Percentiles rank a stretch among this genome's conserved stretches.
Conservation (phyloP, 2,797 vertebrate genomes). For the Eulemur rubriventer region DNA sequence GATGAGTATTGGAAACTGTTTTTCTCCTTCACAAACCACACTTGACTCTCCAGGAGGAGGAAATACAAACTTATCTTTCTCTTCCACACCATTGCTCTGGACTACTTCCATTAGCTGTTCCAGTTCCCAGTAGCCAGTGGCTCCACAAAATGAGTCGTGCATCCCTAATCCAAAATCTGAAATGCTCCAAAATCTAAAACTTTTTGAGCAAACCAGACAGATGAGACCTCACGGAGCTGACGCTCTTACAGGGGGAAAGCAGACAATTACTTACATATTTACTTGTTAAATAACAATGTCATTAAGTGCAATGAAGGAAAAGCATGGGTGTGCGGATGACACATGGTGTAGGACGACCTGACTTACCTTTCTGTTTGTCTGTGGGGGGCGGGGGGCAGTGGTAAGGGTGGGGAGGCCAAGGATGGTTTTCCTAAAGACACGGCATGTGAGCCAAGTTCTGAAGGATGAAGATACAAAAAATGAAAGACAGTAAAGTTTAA, state of each 20-base stretch:
- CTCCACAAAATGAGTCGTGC: too few relatives aligned
- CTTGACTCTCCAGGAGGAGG: not conserved
- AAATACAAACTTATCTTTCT: not conserved
- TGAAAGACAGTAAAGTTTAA: not conserved
- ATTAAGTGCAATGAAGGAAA: not conserved
- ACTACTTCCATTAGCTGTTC: too few relatives aligned
- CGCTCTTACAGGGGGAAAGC: not conserved
- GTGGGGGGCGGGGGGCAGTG: too few relatives aligned
- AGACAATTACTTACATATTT: not conserved
- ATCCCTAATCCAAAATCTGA: not conserved
- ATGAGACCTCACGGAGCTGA: not conserved
- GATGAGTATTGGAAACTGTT: not conserved
- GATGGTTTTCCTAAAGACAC: not conserved
- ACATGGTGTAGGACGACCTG: not conserved
- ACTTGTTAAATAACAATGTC: not conserved
- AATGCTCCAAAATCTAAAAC: not conserved
- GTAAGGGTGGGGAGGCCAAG: not conserved
- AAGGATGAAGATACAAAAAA: not conserved
- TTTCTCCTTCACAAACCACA: not conserved
- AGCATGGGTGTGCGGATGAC: not conserved
- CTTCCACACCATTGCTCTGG: not conserved
- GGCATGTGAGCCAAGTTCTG: not conserved
- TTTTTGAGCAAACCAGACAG: not conserved
- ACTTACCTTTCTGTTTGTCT: not conserved
- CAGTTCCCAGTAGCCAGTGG: fast-evolving